Percentiles rank a stretch among this genome's conserved stretches.
phyloP scores from a whole-genome alignment of 2,113 vertebrate species.

The Chaetura pelagica region DNA sequence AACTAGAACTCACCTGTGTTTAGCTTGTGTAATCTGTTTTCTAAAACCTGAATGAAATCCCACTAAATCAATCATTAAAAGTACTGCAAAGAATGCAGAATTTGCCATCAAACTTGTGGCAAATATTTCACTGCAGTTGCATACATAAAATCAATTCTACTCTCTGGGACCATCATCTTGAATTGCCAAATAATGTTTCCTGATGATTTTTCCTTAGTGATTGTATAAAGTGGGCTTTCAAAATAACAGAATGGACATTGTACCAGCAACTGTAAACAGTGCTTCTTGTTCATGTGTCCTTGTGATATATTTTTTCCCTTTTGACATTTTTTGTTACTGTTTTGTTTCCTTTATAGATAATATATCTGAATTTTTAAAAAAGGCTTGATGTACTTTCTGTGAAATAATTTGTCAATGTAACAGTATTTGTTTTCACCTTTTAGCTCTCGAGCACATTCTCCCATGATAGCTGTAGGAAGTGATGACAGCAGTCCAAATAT shows the following conservation, averaged over 20 bases:
- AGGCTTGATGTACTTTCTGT: background rate
- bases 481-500: slow-evolving; percentile 91
- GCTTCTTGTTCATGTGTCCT: background rate
- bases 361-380: background rate
- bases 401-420: background rate
- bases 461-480: slow-evolving; percentile 97
- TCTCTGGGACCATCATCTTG: background rate
- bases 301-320: background rate
- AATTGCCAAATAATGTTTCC: background rate
- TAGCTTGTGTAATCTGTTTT: background rate
- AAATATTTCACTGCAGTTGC: background rate
- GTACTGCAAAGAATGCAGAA: background rate
- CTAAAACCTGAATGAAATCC: background rate
- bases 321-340: background rate
- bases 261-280: background rate
- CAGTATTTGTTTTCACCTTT: background rate
- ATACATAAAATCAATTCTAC: background rate
- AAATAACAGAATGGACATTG: background rate
- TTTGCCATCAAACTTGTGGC: background rate
- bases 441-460: slow-evolving; percentile 93
- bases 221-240: background rate
- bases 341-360: background rate
- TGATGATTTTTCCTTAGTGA: background rate
- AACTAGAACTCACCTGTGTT: background rate
- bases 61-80: background rate